A percentile compares a stretch with the other conserved stretches of the same genome.
Evolutionary conservation across 2,888 invertebrate genomes (phyloP).

Genomic region (Odontocolon sp.): DNA sequence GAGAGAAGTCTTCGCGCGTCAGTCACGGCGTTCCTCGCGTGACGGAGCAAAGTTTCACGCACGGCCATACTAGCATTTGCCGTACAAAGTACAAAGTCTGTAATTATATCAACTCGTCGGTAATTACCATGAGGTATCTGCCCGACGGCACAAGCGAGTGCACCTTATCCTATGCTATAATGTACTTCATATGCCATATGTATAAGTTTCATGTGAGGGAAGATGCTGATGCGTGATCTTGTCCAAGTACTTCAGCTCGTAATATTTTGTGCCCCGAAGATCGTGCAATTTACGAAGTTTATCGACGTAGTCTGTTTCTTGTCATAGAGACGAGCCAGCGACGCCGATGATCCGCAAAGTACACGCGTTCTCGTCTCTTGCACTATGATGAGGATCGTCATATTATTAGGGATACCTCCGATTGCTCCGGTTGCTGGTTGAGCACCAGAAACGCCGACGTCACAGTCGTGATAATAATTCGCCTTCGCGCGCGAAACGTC

Average conservation of each 20-base stretch:
- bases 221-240: conserved; percentile 26
- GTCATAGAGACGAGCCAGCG: too few species aligned
- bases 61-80: conserved; percentile 51
- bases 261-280: neutral
- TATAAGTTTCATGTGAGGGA: conserved; percentile 21
- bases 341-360: too few species aligned
- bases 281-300: conserved; percentile 9
- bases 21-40: conserved; percentile 54
- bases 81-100: conserved; percentile 59
- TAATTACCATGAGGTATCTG: conserved; percentile 57
- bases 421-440: too few species aligned
- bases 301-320: neutral
- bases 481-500: conserved; percentile 58
- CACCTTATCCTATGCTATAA: conserved; percentile 7
- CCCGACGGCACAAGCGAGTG: conserved; percentile 45
- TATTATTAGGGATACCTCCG: too few species aligned
- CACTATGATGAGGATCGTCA: too few species aligned
- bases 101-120: conserved; percentile 60
- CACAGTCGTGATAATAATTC: conserved; percentile 57
- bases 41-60: conserved; percentile 58
- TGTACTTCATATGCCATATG: conserved; percentile 1
- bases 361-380: too few species aligned
- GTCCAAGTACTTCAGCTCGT: neutral
- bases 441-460: too few species aligned
- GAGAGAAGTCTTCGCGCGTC: neutral